Conservation (phyloP, 2,113 vertebrate species). For the Phyllostomus hastatus region DNA sequence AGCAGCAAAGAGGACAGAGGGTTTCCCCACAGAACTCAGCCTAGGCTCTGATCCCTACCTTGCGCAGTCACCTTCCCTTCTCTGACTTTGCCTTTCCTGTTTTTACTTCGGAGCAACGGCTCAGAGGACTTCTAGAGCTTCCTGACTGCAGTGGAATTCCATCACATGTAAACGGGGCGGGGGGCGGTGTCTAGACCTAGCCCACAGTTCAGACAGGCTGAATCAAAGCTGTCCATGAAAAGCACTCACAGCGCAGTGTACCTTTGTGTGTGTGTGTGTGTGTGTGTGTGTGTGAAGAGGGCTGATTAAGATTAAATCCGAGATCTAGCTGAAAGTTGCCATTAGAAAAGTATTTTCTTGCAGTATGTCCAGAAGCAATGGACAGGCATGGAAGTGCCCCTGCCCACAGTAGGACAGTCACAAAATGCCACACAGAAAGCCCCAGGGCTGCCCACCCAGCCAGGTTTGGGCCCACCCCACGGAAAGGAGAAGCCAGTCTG, state of each 20-base stretch:
- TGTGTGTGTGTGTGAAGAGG: not conserved
- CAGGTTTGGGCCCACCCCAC: not conserved
- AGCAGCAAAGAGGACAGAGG: too few species aligned
- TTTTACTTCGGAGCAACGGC: not conserved
- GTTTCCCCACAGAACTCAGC: too few species aligned
- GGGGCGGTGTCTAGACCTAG: too few species aligned
- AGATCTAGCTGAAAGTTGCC: not conserved
- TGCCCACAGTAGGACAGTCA: not conserved
- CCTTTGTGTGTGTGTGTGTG: too few species aligned
- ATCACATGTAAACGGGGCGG: not conserved
- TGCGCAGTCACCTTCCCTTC: not conserved
- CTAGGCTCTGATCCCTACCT: not conserved
- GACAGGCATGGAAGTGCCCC: rapidly evolving
- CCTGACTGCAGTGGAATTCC: not conserved
- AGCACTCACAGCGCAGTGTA: too few species aligned
- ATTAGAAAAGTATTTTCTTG: not conserved
- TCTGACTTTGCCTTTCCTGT: not conserved
- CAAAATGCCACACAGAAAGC: not conserved
- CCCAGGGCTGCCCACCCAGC: not conserved
- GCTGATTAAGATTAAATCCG: not conserved
- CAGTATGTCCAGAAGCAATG: not conserved
- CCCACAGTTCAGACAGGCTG: not conserved
- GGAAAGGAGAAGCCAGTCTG: not conserved
- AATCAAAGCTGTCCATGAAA: not conserved
- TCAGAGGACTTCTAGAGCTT: not conserved